These are phyloP conservation scores for Furcifer pardalis DNA, from an alignment of 2,797 vertebrate species.

Conservation along the genomic window DNA sequence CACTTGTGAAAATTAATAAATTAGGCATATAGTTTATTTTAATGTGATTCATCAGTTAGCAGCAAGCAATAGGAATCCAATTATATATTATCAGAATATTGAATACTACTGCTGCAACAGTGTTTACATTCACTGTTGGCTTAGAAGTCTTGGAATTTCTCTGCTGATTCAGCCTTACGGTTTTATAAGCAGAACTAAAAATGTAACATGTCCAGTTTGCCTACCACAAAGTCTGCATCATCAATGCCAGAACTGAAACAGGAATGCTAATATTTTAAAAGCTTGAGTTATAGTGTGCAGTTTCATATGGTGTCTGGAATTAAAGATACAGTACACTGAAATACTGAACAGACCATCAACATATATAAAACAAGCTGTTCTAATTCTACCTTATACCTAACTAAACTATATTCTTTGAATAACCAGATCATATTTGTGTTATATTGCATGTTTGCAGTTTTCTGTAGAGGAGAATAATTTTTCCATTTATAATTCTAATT, in stretches of 20 bases:
- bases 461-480: slow-evolving; percentile 13
- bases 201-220: slow-evolving; percentile 38
- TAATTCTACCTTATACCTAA: slow-evolving; percentile 45
- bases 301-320: slow-evolving; percentile 45
- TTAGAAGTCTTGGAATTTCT: slow-evolving; percentile 24
- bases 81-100: slow-evolving; percentile 10
- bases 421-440: neutral
- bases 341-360: slow-evolving; percentile 54
- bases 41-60: neutral
- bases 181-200: slow-evolving; percentile 22
- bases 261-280: slow-evolving; percentile 18
- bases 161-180: slow-evolving; percentile 6
- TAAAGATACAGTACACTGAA: slow-evolving; percentile 35
- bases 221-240: slow-evolving; percentile 22
- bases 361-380: slow-evolving; percentile 25
- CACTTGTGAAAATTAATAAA: slow-evolving; percentile 12
- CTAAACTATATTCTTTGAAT: slow-evolving; percentile 40
- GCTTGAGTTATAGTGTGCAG: slow-evolving; percentile 38
- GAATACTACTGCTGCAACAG: slow-evolving; percentile 11
- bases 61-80: neutral
- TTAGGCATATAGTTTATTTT: neutral
- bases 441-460: slow-evolving; percentile 14
- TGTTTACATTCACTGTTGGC: neutral
- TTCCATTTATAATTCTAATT: neutral
- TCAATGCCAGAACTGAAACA: slow-evolving; percentile 3